These are phyloP conservation scores for Pimpla rufipes DNA, from an alignment of 2,888 invertebrate genomes.

Conservation along the genomic window DNA sequence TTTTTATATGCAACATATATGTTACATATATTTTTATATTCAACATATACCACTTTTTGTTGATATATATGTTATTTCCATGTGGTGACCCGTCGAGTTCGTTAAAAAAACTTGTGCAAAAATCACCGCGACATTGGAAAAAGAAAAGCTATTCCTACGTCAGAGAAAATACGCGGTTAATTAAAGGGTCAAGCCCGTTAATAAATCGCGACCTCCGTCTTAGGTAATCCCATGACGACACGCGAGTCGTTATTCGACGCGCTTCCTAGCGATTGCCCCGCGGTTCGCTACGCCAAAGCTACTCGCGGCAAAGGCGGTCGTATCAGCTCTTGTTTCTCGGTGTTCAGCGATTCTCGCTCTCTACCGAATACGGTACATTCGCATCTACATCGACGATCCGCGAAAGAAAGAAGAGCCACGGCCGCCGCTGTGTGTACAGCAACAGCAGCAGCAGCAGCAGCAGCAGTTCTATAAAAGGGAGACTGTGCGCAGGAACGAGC, in stretches of 20 bases:
- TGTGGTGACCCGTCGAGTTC: no score
- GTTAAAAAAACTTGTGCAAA: no score
- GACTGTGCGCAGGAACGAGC: constrained; percentile 75
- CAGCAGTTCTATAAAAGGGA: constrained; percentile 77
- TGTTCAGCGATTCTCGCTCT: constrained; percentile 10
- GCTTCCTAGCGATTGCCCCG: not conserved
- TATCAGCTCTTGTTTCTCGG: constrained; percentile 12
- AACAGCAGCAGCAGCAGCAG: not conserved
- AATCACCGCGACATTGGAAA: no score
- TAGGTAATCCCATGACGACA: not conserved
- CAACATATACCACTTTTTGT: no score
- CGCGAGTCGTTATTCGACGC: not conserved
- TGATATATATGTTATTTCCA: no score
- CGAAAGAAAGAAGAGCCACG: constrained; percentile 7
- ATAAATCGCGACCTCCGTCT: not conserved
- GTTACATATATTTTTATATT: no score
- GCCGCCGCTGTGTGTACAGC: not conserved
- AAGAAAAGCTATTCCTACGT: no score
- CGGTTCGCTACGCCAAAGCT: not conserved
- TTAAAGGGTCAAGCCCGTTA: no score
- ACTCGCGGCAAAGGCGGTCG: not conserved
- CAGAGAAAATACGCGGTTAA: no score
- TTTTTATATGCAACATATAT: no score
- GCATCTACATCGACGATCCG: constrained; percentile 28
- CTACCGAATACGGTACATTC: constrained; percentile 46